phyloP scores from a whole-genome alignment of 2,797 vertebrate species.

The Nyctibius grandis region DNA sequence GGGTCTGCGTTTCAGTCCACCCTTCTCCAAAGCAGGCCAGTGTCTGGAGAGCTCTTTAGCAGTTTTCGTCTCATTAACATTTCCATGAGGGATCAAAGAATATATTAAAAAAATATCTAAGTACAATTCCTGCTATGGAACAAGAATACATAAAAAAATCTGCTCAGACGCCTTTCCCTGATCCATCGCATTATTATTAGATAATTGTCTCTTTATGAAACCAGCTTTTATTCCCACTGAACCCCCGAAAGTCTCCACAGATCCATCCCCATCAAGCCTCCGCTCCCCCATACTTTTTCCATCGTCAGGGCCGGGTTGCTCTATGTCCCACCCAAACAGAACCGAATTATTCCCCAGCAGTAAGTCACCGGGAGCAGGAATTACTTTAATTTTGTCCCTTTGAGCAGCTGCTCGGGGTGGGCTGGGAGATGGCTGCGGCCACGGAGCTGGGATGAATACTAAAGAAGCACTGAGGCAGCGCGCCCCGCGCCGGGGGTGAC shows the following conservation, averaged over 20 bases:
- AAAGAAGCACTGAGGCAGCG: slow-evolving; percentile 34
- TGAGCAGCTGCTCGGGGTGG: slow-evolving; percentile 67
- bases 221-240: not conserved
- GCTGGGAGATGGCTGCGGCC: slow-evolving; percentile 51
- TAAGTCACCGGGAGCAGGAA: slow-evolving; percentile 66
- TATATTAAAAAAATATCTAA: slow-evolving; percentile 40
- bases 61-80: slow-evolving; percentile 73
- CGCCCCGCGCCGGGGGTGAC: slow-evolving; percentile 1
- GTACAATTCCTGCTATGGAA: slow-evolving; percentile 12
- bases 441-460: slow-evolving; percentile 53
- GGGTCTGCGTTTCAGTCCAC: slow-evolving; percentile 64
- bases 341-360: slow-evolving; percentile 55
- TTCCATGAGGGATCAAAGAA: slow-evolving; percentile 69
- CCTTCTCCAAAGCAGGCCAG: slow-evolving; percentile 52
- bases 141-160: not conserved
- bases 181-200: slow-evolving; percentile 2
- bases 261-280: not conserved
- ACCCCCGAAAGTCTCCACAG: not conserved
- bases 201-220: slow-evolving; percentile 8
- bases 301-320: not conserved
- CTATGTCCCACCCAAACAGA: slow-evolving; percentile 38
- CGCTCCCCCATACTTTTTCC: not conserved
- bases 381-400: slow-evolving; percentile 52
- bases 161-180: not conserved
- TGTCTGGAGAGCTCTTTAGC: slow-evolving; percentile 72